A percentile compares a stretch with the other conserved stretches of the same genome.
phyloP scores from a whole-genome alignment of 2,113 vertebrate species.

The Microtus richardsoni region DNA sequence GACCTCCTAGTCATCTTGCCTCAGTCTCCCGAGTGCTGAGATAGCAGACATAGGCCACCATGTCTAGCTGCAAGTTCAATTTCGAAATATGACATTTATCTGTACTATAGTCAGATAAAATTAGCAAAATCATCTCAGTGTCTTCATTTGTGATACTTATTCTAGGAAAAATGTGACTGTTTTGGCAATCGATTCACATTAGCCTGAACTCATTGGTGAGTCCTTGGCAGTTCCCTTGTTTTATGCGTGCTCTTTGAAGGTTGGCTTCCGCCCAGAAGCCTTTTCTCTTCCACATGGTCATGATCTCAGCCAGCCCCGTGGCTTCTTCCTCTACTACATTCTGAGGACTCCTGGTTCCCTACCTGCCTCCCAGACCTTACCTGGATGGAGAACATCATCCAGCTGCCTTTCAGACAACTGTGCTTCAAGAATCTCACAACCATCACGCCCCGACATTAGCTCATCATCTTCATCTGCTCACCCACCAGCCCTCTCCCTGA shows the following conservation, averaged over 20 bases:
- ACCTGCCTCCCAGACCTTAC: background rate
- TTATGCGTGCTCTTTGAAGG: background rate
- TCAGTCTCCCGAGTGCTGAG: background rate
- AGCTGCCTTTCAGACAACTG: conserved; percentile 31
- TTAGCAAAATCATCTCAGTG: conserved; percentile 8
- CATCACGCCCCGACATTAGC: background rate
- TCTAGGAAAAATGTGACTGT: background rate
- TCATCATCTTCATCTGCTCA: background rate
- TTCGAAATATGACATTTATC: conserved; percentile 46
- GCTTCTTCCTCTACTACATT: background rate
- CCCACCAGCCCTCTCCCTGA: background rate
- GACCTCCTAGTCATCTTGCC: background rate
- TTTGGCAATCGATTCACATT: conserved; percentile 31
- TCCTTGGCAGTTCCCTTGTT: background rate
- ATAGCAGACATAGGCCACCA: background rate
- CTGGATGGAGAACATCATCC: background rate
- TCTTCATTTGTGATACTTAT: conserved; percentile 49
- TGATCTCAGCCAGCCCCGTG: background rate
- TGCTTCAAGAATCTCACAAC: conserved; percentile 20
- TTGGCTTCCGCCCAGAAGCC: background rate
- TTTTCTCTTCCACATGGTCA: background rate
- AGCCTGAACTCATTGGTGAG: background rate
- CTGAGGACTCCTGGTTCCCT: background rate
- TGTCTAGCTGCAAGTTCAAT: background rate
- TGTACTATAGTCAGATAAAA: conserved; percentile 37